A percentile compares a stretch with the other conserved stretches of the same genome.
Evolutionary conservation across 2,113 vertebrate species (phyloP).

Genomic region (Boulengeromyrus knoepffleri): DNA sequence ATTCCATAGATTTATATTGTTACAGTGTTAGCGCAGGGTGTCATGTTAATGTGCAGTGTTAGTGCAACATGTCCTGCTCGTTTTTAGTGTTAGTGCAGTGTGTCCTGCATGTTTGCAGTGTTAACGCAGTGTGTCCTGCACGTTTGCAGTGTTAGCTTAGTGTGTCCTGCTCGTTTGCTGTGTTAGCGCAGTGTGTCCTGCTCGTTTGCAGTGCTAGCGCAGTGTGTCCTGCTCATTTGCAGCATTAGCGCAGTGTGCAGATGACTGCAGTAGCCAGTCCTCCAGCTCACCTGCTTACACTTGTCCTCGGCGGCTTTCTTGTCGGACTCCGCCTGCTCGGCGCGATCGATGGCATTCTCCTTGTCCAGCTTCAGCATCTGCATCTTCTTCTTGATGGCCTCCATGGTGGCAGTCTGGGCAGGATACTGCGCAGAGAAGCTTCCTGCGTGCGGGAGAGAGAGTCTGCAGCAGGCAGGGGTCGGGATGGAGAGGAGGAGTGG

Average conservation of each 20-base stretch:
- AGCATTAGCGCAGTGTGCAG: neutral
- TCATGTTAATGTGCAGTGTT: neutral
- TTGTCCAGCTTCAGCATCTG: slow-evolving; percentile 96
- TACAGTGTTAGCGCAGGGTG: neutral
- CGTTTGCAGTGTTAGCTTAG: neutral
- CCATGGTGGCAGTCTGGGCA: slow-evolving; percentile 63
- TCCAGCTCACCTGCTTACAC: slow-evolving; percentile 74
- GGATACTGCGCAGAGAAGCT: neutral
- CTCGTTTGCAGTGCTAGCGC: neutral
- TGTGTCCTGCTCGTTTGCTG: neutral
- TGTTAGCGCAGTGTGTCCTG: neutral
- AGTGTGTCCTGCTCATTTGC: neutral
- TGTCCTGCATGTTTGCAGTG: neutral
- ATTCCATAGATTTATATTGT: neutral
- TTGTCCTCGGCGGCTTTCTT: slow-evolving; percentile 84
- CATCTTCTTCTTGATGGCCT: slow-evolving; percentile 99
- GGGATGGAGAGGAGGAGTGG: slow-evolving; percentile 23
- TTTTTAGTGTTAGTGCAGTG: neutral
- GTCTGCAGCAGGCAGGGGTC: rapidly evolving
- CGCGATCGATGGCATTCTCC: slow-evolving; percentile 88
- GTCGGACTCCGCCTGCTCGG: slow-evolving; percentile 83
- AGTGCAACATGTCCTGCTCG: neutral
- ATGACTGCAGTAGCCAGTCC: neutral
- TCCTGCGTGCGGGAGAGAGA: neutral
- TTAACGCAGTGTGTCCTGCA: neutral